Evolutionary conservation across 2,797 vertebrate genomes (phyloP).

Genomic region (Hemibagrus guttatus): DNA sequence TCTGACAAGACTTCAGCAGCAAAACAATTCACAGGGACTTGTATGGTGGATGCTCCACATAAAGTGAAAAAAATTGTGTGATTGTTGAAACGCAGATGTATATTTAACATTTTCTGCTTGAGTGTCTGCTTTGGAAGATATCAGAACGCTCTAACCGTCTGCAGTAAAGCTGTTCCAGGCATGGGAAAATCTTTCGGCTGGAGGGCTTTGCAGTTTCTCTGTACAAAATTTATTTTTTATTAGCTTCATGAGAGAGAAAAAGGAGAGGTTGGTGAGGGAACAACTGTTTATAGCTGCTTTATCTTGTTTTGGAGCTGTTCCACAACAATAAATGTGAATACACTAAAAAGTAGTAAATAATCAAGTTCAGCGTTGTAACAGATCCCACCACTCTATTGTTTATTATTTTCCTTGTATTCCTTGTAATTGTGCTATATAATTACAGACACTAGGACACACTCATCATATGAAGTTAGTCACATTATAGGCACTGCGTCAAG

Average conservation of each 20-base stretch:
- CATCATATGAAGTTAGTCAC: too few species aligned
- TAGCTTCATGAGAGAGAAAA: neutral
- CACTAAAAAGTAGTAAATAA: neutral
- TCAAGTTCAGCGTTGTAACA: neutral
- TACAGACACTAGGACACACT: neutral
- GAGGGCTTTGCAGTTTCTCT: neutral
- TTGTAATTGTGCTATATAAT: neutral
- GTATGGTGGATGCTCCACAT: neutral
- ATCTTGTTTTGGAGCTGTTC: neutral
- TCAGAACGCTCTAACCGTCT: neutral
- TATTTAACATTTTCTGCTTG: neutral
- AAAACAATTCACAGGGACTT: neutral
- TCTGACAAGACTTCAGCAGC: neutral
- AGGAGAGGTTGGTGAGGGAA: neutral
- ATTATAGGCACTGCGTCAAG: too few species aligned
- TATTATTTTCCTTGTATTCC: neutral
- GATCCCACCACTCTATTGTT: neutral
- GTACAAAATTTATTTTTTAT: neutral
- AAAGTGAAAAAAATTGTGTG: neutral
- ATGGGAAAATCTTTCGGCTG: neutral
- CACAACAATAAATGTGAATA: neutral
- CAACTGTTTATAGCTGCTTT: neutral
- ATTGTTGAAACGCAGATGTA: neutral
- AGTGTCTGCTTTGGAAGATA: slow-evolving; percentile 1
- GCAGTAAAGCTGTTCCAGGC: neutral